Evolutionary conservation across 2,797 vertebrate genomes (phyloP).

Genomic region (Jordanella pulchra): DNA sequence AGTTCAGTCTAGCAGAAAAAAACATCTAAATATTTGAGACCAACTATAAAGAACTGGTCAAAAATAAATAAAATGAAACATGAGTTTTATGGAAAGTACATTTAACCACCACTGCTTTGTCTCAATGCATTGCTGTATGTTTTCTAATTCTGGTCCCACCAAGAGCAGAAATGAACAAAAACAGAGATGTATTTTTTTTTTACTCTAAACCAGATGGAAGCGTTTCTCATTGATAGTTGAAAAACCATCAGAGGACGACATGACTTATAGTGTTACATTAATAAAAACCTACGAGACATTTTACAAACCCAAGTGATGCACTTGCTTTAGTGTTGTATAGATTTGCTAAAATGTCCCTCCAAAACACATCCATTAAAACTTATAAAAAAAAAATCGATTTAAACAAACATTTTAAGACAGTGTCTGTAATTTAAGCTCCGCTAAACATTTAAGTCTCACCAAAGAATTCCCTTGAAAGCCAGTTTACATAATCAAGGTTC

Average conservation of each 20-base stretch:
- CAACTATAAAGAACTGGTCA: background rate
- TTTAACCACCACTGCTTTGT: background rate
- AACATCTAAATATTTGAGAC: background rate
- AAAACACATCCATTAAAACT: background rate
- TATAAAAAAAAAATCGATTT: background rate
- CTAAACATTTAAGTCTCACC: background rate
- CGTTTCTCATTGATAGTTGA: background rate
- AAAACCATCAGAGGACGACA: background rate
- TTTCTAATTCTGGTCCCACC: background rate
- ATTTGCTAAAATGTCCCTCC: background rate
- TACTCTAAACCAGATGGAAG: background rate
- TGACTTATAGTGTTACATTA: background rate
- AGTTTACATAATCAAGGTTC: background rate
- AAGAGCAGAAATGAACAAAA: background rate
- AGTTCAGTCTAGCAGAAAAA: too few relatives aligned
- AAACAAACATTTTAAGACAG: background rate
- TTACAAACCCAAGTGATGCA: background rate
- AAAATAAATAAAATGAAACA: background rate
- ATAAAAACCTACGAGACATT: background rate
- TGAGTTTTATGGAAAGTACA: background rate
- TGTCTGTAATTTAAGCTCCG: background rate
- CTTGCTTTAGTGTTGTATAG: background rate
- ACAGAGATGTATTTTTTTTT: background rate
- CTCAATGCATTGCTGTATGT: background rate
- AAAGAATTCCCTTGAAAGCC: background rate